These are phyloP conservation scores for Otus sunia DNA, from an alignment of 2,113 vertebrate genomes.

Conservation along the genomic window DNA sequence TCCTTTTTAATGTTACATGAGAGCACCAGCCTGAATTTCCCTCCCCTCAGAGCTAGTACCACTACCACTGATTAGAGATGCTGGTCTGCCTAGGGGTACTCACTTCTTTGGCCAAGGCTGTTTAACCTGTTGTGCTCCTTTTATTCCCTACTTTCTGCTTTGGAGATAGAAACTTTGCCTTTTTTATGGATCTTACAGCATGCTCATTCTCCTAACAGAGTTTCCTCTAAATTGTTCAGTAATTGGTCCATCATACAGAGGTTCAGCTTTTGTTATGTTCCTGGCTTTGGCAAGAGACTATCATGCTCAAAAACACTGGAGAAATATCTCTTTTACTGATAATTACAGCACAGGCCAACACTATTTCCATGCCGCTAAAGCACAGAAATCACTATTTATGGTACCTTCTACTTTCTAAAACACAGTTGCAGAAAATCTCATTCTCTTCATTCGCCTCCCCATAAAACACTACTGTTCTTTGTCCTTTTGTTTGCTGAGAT, in stretches of 20 bases:
- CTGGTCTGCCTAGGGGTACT: constrained; percentile 54
- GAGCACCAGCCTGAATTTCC: constrained; percentile 65
- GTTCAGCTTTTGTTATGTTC: neutral
- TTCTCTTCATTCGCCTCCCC: neutral
- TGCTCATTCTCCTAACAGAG: neutral
- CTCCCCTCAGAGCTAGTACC: constrained; percentile 63
- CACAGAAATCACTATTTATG: neutral
- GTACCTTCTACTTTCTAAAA: neutral
- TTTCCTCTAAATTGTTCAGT: neutral
- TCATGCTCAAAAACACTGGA: neutral
- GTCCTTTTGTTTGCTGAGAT: neutral
- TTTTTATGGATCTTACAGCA: neutral
- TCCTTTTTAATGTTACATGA: constrained; percentile 72
- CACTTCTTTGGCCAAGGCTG: constrained; percentile 40
- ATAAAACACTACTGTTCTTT: neutral
- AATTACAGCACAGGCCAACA: neutral
- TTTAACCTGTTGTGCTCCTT: constrained; percentile 61
- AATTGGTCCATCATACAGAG: neutral
- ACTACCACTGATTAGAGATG: constrained; percentile 62
- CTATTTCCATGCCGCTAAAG: neutral
- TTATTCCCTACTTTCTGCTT: neutral
- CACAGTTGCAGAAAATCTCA: neutral
- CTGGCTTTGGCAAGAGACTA: neutral
- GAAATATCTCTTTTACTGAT: neutral
- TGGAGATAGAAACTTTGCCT: neutral